Base-by-base conservation (phyloP, 30 jellyfish, hydroid and myxozoan species). In the Haliclystus octoradiatus region DNA sequence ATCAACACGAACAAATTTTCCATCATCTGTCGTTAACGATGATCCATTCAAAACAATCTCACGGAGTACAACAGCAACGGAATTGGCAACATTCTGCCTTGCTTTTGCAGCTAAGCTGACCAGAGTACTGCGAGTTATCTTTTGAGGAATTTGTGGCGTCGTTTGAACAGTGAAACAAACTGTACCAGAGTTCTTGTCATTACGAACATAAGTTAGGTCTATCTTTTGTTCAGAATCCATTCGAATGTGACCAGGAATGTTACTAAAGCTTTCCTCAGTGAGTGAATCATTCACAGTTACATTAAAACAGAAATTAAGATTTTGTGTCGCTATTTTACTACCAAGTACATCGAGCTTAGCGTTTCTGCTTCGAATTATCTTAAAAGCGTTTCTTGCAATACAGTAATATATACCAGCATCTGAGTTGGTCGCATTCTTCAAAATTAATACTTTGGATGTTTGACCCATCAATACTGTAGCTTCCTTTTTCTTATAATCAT, bases 351-450 rank as follows among this genome's bases (percentile, higher is more conserved):
- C 82, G 28, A 71, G 76, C 26, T 77, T 49, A 7, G 77, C 82
- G 19, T 14, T 32, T 0, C 77, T 7, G 31, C 82, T 66, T 65
- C 52, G 49, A 26, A 22, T 30, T 15, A 67, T 28, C 0, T 82
- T 82, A 33, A 25, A 26, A 26, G 33, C 33, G 49, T 76, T 76
- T 1, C n/a, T 29, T 9, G 89, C 89, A 19, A 50, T 70, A 47
- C 89, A 76, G 0, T 7, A 50, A 33, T 76, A 76, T n/a, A 2
- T 14, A 26, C 89, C 89, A 2, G 74, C 81, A 22, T 49, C 33
- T 25, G 24, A 0, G 3, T 28, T 26, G 49, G 64, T 71, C 13
- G 64, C 64, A 32, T 51, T 71, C 9, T 29, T 28, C 5, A 71
- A 0, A 30, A 13, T 31, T 5, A 71, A 31, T 3, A 71, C 31